phyloP scores from a whole-genome alignment of 2,888 invertebrate species.

The Salpingus planirostris region DNA sequence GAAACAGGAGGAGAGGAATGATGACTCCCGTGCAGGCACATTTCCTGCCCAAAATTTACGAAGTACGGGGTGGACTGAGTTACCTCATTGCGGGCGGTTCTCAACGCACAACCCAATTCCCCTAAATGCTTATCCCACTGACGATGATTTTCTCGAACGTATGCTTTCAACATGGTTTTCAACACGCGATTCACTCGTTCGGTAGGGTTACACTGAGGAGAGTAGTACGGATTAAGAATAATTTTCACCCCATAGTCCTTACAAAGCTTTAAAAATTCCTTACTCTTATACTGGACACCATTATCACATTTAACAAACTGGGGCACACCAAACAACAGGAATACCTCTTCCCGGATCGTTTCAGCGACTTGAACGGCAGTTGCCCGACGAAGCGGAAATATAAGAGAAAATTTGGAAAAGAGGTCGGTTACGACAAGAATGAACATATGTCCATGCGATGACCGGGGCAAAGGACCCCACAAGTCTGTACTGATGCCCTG shows the following conservation, averaged over 20 bases:
- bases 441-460: conserved; percentile 3
- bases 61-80: background rate
- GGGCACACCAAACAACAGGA: conserved; percentile 14
- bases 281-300: conserved; percentile 11
- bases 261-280: conserved; percentile 7
- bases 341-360: conserved; percentile 7
- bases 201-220: background rate
- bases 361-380: background rate
- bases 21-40: background rate
- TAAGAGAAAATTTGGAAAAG: conserved; percentile 7
- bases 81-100: background rate
- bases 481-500: background rate
- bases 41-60: background rate
- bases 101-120: background rate
- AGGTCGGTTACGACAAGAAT: conserved; percentile 6
- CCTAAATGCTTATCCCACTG: background rate
- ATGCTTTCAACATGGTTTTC: background rate
- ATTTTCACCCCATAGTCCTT: conserved; percentile 6
- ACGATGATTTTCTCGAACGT: background rate
- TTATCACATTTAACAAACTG: conserved; percentile 17
- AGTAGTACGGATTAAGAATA: background rate
- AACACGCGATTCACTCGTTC: background rate
- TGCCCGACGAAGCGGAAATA: conserved; percentile 3
- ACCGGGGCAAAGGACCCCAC: conserved; percentile 5
- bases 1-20: too few species aligned